Evolutionary conservation across 30 jellyfish, hydroid and myxozoan genomes (phyloP), one percentile per base, ranked within the genome.

Genomic region (Cassiopea xamachana): DNA sequence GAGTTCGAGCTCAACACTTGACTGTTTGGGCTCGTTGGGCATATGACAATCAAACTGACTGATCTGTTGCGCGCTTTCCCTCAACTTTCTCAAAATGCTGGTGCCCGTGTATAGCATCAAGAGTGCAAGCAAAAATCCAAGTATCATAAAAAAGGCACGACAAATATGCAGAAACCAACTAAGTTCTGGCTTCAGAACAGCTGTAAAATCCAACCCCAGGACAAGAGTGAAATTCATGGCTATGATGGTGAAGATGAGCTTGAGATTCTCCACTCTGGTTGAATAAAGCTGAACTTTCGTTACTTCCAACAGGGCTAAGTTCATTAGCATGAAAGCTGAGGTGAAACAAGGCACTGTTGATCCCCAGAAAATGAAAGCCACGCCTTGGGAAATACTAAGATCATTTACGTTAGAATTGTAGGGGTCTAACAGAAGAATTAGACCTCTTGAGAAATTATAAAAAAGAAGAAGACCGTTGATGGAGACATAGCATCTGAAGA

Each of bases 221-320:
- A 70, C 96, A 2, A 89, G 75, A 3, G 67, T 47, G 69, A 89
- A 89, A 55, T 80, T 72, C 60, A 60, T 18, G 14, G 72, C 51
- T n/a, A 89, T 61, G 69, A 89, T 75, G 62, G 47, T 8, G 7
- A 47, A 27, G 6, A 89, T 89, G 13, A 80, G 78, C 77, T 80
- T 79, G 62, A 89, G 18, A 67, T 74, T 89, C 58, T 89, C 91
- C 14, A 89, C 75, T 48, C 69, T 73, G 47, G 46, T 70, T 13
- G 96, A 80, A 73, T 89, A 89, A 49, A 89, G 91, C 48, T 89
- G 96, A 58, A 89, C 60, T 58, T 89, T 89, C 19, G 96, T 89
- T 27, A 74, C 73, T 1, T 89, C 96, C 43, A 89, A 76, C n/a
- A 89, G 79, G 13, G 91, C 87, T 55, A 89, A 7, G 77, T 79